phyloP scores from a whole-genome alignment of 2,797 vertebrate species.

The Sciurus carolinensis region DNA sequence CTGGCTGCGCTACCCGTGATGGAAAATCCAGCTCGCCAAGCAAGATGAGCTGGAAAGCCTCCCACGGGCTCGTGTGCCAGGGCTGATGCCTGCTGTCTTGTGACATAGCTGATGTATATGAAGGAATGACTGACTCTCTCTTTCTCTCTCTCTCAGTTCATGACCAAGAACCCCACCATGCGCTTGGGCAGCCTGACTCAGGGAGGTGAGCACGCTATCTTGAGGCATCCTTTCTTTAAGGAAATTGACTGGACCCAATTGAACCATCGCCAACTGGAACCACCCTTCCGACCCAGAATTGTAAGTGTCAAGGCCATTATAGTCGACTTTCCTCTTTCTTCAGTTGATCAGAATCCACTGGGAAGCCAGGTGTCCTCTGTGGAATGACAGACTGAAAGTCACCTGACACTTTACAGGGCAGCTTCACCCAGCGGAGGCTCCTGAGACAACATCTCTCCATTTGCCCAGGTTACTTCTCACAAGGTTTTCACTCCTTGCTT shows the following conservation, averaged over 20 bases:
- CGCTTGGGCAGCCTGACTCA: conserved; percentile 94
- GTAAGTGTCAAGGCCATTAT: conserved; percentile 89
- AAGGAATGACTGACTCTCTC: conserved; percentile 52
- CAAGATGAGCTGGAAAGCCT: conserved; percentile 82
- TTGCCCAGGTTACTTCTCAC: neutral
- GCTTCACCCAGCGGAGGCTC: neutral
- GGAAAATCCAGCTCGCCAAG: conserved; percentile 81
- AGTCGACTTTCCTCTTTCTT: neutral
- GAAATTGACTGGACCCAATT: conserved; percentile 96
- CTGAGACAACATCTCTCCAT: neutral
- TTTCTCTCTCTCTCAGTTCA: conserved; percentile 91
- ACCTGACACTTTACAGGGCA: neutral
- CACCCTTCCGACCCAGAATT: conserved; percentile 97
- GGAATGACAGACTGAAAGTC: neutral
- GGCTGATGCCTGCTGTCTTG: conserved; percentile 10
- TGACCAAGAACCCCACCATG: conserved; percentile 96
- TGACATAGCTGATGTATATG: neutral
- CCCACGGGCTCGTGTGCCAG: neutral
- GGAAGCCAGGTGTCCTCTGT: neutral
- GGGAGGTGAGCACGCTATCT: conserved; percentile 94
- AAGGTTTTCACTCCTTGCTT: neutral
- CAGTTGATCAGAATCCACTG: neutral
- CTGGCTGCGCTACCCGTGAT: conserved; percentile 48
- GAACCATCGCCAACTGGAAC: conserved; percentile 94
- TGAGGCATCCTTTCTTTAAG: conserved; percentile 94